These are phyloP conservation scores for Ciconia boyciana DNA, from an alignment of 2,113 vertebrate genomes.

Conservation along the genomic window DNA sequence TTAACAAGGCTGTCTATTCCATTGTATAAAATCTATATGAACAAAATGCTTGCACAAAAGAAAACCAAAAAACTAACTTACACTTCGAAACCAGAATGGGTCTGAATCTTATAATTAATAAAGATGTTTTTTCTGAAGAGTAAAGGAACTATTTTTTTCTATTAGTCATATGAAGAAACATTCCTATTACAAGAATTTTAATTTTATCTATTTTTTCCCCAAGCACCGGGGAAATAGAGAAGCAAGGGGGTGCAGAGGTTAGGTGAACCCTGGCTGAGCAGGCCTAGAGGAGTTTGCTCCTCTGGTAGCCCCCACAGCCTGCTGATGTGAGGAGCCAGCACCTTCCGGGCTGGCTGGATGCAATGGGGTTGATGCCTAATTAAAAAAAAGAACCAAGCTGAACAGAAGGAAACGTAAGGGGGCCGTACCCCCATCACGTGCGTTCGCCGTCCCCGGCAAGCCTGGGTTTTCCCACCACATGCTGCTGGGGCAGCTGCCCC, in stretches of 20 bases:
- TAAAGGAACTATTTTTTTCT: background rate
- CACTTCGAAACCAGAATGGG: background rate
- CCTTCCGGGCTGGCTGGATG: background rate
- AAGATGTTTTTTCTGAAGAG: background rate
- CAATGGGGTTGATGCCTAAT: background rate
- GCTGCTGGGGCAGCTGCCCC: background rate
- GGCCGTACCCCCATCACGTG: background rate
- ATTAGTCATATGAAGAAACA: background rate
- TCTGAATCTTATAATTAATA: background rate
- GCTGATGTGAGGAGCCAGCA: no score
- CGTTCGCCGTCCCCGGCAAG: rapidly evolving
- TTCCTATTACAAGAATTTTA: background rate
- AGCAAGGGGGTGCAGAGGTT: background rate
- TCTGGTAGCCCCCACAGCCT: background rate
- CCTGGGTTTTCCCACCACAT: background rate
- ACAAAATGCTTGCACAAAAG: background rate
- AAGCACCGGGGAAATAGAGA: background rate
- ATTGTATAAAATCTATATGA: background rate
- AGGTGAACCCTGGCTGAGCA: no score
- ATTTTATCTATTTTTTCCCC: background rate
- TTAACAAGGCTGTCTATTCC: background rate
- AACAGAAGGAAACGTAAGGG: background rate
- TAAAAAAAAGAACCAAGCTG: background rate
- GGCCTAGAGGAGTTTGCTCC: background rate
- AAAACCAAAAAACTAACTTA: background rate